Evolutionary conservation across 2,797 vertebrate species (phyloP).

Genomic region (Coccyzus lansbergi): DNA sequence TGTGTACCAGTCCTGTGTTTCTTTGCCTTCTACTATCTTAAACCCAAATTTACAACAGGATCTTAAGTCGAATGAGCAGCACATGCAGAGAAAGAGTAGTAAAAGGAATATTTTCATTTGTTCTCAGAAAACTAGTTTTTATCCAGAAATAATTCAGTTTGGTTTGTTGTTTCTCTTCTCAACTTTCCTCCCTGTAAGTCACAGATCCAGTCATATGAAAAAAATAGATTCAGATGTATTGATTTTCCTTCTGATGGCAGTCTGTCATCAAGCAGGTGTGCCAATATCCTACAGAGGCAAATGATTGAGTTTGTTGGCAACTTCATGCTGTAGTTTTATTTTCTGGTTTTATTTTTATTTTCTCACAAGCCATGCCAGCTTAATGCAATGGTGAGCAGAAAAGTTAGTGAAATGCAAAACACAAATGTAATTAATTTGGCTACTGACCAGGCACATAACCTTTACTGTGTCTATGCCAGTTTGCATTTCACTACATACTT

Average conservation of each 20-base stretch:
- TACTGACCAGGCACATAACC: not conserved
- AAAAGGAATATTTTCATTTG: conserved; percentile 17
- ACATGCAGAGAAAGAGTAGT: not conserved
- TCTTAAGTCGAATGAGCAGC: not conserved
- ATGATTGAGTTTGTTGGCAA: conserved; percentile 6
- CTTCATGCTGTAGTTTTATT: not conserved
- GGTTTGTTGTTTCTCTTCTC: not conserved
- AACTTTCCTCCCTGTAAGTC: not conserved
- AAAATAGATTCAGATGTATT: not conserved
- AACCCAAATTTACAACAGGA: not conserved
- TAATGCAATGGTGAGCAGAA: not conserved
- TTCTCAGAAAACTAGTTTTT: conserved; percentile 9
- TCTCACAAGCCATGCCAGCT: not conserved
- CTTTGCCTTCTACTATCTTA: not conserved
- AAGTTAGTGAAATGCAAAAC: not conserved
- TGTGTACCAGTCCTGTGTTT: not conserved
- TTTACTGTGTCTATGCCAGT: not conserved
- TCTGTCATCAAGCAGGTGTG: not conserved
- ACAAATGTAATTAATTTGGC: not conserved
- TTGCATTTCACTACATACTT: not conserved
- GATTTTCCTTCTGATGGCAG: conserved; percentile 18
- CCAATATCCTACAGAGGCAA: conserved; percentile 3
- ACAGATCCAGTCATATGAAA: not conserved
- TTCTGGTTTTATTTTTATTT: not conserved
- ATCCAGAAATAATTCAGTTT: conserved; percentile 9